A percentile compares a stretch with the other conserved stretches of the same genome.
phyloP scores from a whole-genome alignment of 2,797 vertebrate genomes.

The Carduelis carduelis region DNA sequence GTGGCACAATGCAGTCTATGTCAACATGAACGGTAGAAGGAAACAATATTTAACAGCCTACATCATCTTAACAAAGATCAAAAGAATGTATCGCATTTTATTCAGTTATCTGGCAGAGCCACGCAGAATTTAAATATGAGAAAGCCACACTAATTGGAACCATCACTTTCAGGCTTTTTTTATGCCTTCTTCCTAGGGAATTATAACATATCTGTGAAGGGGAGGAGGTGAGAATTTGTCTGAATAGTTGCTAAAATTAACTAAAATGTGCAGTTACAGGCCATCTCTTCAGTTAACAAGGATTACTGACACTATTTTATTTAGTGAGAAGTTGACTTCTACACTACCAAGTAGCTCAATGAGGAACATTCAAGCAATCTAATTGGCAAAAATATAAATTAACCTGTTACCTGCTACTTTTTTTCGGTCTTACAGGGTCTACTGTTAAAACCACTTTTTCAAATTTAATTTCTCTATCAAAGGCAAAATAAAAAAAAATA shows the following conservation, averaged over 20 bases:
- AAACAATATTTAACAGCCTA: slow-evolving; percentile 37
- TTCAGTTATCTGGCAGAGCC: slow-evolving; percentile 16
- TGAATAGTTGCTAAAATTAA: slow-evolving; percentile 54
- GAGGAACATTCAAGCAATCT: neutral
- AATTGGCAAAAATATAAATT: neutral
- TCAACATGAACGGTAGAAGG: neutral
- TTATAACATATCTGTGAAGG: slow-evolving; percentile 20
- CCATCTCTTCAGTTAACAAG: slow-evolving; percentile 39
- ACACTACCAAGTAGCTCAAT: neutral
- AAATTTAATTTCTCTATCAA: neutral
- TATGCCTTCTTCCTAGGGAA: neutral
- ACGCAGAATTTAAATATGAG: slow-evolving; percentile 11
- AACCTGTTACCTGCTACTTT: neutral
- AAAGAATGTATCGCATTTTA: slow-evolving; percentile 16
- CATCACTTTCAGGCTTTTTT: neutral
- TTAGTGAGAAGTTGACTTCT: neutral
- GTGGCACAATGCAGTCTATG: neutral
- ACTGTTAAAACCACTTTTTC: neutral
- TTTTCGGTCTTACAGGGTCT: neutral
- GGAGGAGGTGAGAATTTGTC: slow-evolving; percentile 39
- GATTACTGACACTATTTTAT: slow-evolving; percentile 1
- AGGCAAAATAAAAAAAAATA: neutral
- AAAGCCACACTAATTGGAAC: slow-evolving; percentile 37
- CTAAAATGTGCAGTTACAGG: slow-evolving; percentile 36
- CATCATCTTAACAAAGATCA: slow-evolving; percentile 15